A percentile compares a stretch with the other conserved stretches of the same genome.
Conservation (phyloP, 1,140 invertebrate genomes). For the Thalassaphorura encarpata region DNA sequence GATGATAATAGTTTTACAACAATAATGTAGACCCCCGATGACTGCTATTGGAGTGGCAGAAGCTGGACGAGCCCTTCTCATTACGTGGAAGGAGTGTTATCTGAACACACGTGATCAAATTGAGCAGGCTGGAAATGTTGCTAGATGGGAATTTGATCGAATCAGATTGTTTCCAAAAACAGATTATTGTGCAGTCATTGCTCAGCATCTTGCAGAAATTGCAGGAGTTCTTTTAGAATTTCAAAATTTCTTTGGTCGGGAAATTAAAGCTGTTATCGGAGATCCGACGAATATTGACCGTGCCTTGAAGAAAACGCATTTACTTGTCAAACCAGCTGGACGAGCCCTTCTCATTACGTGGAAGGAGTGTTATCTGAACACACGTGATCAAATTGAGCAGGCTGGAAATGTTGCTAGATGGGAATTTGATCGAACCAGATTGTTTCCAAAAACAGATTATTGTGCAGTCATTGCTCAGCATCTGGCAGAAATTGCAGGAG, state of each 20-base stretch:
- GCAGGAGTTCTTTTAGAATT: conserved; percentile 69
- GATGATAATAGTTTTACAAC: neutral
- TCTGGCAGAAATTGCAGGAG: conserved; percentile 59
- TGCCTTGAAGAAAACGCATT: too few relatives aligned
- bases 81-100: conserved; percentile 63
- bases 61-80: conserved; percentile 48
- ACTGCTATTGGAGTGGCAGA: conserved; percentile 14
- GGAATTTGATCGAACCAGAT: conserved; percentile 73
- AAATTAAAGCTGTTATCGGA: conserved; percentile 69
- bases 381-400: conserved; percentile 64
- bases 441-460: conserved; percentile 76
- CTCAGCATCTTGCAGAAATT: conserved; percentile 58
- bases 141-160: conserved; percentile 82
- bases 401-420: conserved; percentile 70
- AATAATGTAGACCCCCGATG: conserved; percentile 14
- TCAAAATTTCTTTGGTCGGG: conserved; percentile 74
- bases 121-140: conserved; percentile 66
- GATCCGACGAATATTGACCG: too few relatives aligned
- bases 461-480: conserved; percentile 63
- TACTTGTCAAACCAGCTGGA: too few relatives aligned
- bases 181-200: conserved; percentile 70
- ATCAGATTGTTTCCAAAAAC: conserved; percentile 65
- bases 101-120: conserved; percentile 63
- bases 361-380: conserved; percentile 61
- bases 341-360: conserved; percentile 64